Conservation (phyloP, 2,888 invertebrate species). For the Brachypterus glaber region DNA sequence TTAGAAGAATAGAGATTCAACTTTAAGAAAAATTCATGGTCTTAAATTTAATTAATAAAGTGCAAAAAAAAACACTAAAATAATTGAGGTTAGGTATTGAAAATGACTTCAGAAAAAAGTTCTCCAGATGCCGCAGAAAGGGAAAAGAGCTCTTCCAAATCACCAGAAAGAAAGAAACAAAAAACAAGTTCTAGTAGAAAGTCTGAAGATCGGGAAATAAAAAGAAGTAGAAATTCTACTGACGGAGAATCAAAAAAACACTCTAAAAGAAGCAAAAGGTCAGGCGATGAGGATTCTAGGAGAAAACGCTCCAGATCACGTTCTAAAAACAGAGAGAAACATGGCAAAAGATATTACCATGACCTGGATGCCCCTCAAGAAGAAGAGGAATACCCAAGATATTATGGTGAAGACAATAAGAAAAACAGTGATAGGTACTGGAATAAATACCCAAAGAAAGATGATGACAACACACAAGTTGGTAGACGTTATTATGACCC, state of each 20-base stretch:
- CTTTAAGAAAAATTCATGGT: too few species aligned
- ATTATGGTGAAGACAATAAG: conserved; percentile 35
- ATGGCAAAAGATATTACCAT: conserved; percentile 10
- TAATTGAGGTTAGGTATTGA: conserved; percentile 7
- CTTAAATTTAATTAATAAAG: too few species aligned
- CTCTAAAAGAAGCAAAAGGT: conserved; percentile 13
- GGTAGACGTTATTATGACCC: conserved; percentile 33
- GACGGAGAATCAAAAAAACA: too few species aligned
- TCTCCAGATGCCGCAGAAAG: conserved; percentile 12
- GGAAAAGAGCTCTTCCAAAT: conserved; percentile 16
- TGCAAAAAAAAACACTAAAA: neutral
- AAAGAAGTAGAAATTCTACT: conserved; percentile 2
- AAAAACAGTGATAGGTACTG: conserved; percentile 36
- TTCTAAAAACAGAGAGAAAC: conserved; percentile 13
- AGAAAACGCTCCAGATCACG: conserved; percentile 19
- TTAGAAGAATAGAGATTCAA: too few species aligned
- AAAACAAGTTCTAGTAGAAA: conserved; percentile 13
- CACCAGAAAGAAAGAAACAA: conserved; percentile 16
- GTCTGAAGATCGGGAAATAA: conserved; percentile 2
- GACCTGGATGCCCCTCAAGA: conserved; percentile 17
- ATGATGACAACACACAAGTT: conserved; percentile 26
- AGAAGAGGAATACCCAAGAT: conserved; percentile 26
- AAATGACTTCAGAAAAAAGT: conserved; percentile 19
- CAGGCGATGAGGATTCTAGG: conserved; percentile 6
- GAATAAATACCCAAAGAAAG: conserved; percentile 38